Percentiles rank a stretch among this genome's conserved stretches.
Conservation (phyloP, 2,113 vertebrate species). For the Bagarius yarrelli region DNA sequence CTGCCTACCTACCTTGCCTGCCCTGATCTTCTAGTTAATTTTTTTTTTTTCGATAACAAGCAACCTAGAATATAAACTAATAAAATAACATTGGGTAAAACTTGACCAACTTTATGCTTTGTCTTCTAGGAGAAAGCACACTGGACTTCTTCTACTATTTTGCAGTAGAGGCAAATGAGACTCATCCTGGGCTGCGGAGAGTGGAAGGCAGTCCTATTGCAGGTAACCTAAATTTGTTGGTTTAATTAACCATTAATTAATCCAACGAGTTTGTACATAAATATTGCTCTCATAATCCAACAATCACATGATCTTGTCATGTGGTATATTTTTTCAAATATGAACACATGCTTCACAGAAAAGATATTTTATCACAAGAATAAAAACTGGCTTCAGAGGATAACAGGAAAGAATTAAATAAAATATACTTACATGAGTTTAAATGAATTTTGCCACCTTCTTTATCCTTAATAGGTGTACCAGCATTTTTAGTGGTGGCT, state of each 20-base stretch:
- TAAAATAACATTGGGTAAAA: not conserved
- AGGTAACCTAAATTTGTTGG: constrained; percentile 54
- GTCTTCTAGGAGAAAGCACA: constrained; percentile 71
- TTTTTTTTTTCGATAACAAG: not conserved
- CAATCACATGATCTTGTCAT: not conserved
- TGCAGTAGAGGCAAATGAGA: constrained; percentile 73
- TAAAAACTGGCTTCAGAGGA: not conserved
- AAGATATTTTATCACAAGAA: too few species aligned
- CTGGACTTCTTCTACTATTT: constrained; percentile 85
- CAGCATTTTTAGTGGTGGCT: constrained; percentile 68
- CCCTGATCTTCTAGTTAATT: too few species aligned
- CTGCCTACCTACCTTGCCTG: too few species aligned
- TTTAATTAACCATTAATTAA: constrained; percentile 45
- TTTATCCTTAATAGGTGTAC: constrained; percentile 56
- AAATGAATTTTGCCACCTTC: not conserved
- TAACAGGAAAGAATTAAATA: not conserved
- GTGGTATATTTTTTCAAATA: not conserved
- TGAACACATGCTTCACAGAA: not conserved
- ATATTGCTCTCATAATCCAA: not conserved
- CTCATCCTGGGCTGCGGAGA: constrained; percentile 79
- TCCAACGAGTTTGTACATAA: not conserved
- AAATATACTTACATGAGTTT: not conserved
- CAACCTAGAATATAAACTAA: not conserved
- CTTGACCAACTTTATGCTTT: not conserved
- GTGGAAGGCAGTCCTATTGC: constrained; percentile 76